These are phyloP conservation scores for Perccottus glenii DNA, from an alignment of 2,113 vertebrate species.

Conservation along the genomic window DNA sequence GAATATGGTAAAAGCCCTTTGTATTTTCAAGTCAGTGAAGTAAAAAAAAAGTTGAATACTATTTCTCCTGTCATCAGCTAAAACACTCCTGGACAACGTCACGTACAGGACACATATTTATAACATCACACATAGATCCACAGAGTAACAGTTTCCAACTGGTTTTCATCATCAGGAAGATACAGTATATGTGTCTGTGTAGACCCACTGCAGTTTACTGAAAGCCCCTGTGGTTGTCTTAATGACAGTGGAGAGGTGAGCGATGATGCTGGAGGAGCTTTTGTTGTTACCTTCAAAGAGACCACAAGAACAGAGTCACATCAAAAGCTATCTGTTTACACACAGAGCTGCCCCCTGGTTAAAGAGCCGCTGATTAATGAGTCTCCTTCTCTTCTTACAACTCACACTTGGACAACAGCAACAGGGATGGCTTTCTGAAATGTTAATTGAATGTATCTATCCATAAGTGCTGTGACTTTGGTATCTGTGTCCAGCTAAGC, in stretches of 20 bases:
- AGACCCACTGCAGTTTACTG: slow-evolving; percentile 6
- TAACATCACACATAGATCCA: too few relatives aligned
- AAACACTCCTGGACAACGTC: too few relatives aligned
- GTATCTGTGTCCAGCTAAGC: slow-evolving; percentile 19
- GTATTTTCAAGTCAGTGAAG: too few relatives aligned
- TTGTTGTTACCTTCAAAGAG: slow-evolving; percentile 61
- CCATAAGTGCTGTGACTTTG: not conserved
- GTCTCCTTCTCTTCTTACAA: not conserved
- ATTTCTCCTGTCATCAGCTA: too few relatives aligned
- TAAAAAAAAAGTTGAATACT: too few relatives aligned
- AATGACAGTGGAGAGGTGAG: not conserved
- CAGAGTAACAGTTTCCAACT: too few relatives aligned
- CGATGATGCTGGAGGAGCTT: slow-evolving; percentile 9
- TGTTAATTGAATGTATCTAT: not conserved
- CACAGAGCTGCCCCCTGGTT: slow-evolving; percentile 41
- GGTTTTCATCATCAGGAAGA: not conserved
- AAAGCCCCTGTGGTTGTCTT: slow-evolving; percentile 14
- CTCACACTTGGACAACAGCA: not conserved
- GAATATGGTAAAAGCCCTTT: too few relatives aligned
- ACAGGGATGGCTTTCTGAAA: not conserved
- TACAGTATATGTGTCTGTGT: not conserved
- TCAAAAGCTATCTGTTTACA: slow-evolving; percentile 61
- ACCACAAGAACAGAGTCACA: slow-evolving; percentile 45
- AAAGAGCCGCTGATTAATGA: slow-evolving; percentile 16
- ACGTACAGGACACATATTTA: too few relatives aligned